Conservation (phyloP, 2,888 invertebrate genomes). For the Baccha elongata region DNA sequence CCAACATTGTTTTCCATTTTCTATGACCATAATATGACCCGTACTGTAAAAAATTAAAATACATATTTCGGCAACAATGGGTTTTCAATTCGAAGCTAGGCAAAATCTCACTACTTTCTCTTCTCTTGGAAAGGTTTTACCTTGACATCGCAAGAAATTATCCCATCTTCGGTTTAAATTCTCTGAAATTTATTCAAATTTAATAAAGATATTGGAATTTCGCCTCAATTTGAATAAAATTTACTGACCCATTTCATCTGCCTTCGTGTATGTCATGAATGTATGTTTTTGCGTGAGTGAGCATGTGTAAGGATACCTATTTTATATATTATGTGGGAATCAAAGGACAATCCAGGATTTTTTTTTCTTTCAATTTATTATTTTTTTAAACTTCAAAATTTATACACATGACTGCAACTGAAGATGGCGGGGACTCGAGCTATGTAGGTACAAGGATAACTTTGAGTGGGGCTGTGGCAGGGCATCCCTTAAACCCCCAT, state of each 20-base stretch:
- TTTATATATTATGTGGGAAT: conserved; percentile 29
- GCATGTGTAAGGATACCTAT: neutral
- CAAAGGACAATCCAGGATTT: conserved; percentile 25
- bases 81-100: conserved; percentile 26
- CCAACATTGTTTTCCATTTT: too few species aligned
- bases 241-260: conserved; percentile 74
- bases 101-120: conserved; percentile 57
- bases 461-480: conserved; percentile 10
- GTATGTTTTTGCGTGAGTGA: conserved; percentile 1
- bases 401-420: conserved; percentile 39
- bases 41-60: too few species aligned
- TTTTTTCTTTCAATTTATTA: conserved; percentile 30
- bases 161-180: conserved; percentile 64
- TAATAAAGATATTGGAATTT: conserved; percentile 75
- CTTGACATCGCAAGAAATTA: conserved; percentile 53
- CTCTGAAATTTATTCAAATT: conserved; percentile 75
- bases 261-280: neutral
- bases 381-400: conserved; percentile 50
- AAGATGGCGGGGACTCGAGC: conserved; percentile 12
- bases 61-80: too few species aligned
- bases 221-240: conserved; percentile 75
- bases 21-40: too few species aligned
- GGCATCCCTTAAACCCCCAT: neutral
- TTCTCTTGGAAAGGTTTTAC: conserved; percentile 51
- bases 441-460: conserved; percentile 12